phyloP scores from a whole-genome alignment of 2,797 vertebrate species.

The Ctenopoma multispine region DNA sequence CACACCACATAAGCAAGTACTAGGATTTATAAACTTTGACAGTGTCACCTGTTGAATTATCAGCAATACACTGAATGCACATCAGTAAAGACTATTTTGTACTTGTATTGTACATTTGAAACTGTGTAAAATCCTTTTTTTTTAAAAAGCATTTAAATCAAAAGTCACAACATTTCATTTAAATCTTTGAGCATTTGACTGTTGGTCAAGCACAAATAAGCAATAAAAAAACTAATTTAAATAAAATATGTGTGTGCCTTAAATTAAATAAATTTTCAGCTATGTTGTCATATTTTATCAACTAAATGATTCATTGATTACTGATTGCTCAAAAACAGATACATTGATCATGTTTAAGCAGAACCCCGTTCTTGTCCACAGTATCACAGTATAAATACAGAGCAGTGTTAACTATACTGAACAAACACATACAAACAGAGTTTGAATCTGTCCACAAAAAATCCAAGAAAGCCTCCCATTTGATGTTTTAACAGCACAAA shows the following conservation, averaged over 20 bases:
- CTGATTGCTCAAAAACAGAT: background rate
- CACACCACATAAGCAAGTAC: background rate
- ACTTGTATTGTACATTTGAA: background rate
- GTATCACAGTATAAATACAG: background rate
- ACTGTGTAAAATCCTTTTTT: background rate
- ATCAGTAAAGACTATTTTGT: background rate
- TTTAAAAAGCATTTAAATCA: background rate
- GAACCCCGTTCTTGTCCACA: background rate
- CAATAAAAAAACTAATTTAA: too few species aligned
- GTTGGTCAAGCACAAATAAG: background rate
- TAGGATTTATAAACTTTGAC: constrained; percentile 1
- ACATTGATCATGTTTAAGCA: background rate
- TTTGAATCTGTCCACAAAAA: background rate
- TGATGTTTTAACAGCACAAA: background rate
- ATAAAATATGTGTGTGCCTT: too few species aligned
- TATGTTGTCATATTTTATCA: background rate
- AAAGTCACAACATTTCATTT: too few species aligned
- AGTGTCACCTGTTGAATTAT: background rate
- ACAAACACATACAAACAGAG: background rate
- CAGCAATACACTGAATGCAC: constrained; percentile 3
- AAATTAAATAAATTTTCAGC: too few species aligned
- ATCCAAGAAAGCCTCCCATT: background rate
- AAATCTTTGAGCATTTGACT: background rate
- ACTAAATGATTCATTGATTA: background rate
- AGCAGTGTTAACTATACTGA: background rate